phyloP scores from a whole-genome alignment of 2,113 vertebrate species.

The Osmerus eperlanus region DNA sequence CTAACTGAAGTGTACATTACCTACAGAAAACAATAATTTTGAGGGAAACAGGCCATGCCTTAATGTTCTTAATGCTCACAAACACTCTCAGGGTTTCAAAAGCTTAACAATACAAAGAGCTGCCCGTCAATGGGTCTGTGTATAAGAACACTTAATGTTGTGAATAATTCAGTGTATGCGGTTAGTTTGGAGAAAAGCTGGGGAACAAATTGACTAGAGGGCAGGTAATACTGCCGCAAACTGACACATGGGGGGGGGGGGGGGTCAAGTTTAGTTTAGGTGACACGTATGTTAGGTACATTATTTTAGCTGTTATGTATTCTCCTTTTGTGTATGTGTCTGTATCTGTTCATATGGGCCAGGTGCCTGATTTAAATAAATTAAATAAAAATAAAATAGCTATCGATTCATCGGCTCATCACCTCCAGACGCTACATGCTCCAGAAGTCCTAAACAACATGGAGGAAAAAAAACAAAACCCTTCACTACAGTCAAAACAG shows the following conservation, averaged over 20 bases:
- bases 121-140: slow-evolving; percentile 62
- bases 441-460: not conserved
- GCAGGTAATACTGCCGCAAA: slow-evolving; percentile 61
- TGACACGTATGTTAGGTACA: no score
- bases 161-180: slow-evolving; percentile 72
- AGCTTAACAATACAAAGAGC: slow-evolving; percentile 64
- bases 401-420: slow-evolving; percentile 49
- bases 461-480: not conserved
- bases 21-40: slow-evolving; percentile 4
- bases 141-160: slow-evolving; percentile 72
- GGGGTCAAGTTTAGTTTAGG: no score
- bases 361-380: no score
- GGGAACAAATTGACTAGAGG: slow-evolving; percentile 71
- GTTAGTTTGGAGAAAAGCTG: slow-evolving; percentile 72
- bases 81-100: slow-evolving; percentile 51
- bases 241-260: no score
- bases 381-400: no score
- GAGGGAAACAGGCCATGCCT: not conserved
- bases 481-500: slow-evolving; percentile 21
- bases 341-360: no score
- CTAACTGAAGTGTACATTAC: no score
- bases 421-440: slow-evolving; percentile 42
- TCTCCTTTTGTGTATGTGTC: no score
- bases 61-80: no score
- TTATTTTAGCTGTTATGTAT: no score